A percentile compares a stretch with the other conserved stretches of the same genome.
Evolutionary conservation across 2,113 vertebrate genomes (phyloP).

Genomic region (Halcyon malimbica): DNA sequence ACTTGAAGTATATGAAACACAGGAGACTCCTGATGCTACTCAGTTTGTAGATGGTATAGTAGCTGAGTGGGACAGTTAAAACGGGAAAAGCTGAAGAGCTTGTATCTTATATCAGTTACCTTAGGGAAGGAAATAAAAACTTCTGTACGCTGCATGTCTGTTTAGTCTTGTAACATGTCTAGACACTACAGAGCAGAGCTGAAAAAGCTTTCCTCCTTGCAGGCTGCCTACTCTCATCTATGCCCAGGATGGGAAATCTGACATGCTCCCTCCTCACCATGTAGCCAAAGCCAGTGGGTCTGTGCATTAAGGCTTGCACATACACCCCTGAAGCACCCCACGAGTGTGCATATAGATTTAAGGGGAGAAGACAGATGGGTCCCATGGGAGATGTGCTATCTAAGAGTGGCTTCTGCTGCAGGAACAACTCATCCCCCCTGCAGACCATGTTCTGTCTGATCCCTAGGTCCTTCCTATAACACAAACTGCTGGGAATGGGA

Average conservation of each 20-base stretch:
- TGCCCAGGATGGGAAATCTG: neutral
- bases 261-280: neutral
- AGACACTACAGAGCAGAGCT: neutral
- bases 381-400: neutral
- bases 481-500: neutral
- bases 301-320: neutral
- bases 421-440: neutral
- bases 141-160: neutral
- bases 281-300: neutral
- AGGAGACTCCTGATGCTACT: neutral
- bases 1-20: slow-evolving; percentile 40
- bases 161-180: neutral
- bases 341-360: neutral
- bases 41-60: neutral
- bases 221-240: neutral
- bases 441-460: neutral
- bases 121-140: slow-evolving; percentile 1
- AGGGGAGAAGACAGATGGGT: fast-evolving
- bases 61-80: slow-evolving; percentile 2
- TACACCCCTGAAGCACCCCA: neutral
- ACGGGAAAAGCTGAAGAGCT: neutral
- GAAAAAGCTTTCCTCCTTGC: neutral
- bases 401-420: neutral
- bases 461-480: neutral
- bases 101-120: neutral